phyloP scores from a whole-genome alignment of 2,888 invertebrate genomes.

The Callyntrura sp. region DNA sequence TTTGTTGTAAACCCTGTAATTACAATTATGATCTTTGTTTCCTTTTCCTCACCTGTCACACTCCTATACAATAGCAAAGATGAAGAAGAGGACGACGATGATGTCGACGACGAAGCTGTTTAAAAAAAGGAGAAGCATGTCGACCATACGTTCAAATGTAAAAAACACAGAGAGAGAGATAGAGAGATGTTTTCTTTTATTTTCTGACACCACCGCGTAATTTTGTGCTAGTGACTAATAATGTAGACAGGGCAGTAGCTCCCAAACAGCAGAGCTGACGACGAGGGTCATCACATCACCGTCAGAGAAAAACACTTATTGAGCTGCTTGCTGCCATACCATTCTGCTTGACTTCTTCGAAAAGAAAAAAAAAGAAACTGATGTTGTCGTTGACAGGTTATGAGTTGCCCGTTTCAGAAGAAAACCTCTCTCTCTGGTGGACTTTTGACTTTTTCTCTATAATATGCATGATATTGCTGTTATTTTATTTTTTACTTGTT shows the following conservation, averaged over 20 bases:
- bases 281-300: conserved; percentile 62
- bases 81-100: too few species aligned
- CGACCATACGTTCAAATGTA: neutral
- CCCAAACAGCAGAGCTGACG: conserved; percentile 41
- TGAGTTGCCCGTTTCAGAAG: conserved; percentile 39
- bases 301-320: conserved; percentile 52
- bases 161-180: neutral
- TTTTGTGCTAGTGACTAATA: conserved; percentile 36
- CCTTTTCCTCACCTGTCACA: conserved; percentile 78
- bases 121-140: too few species aligned
- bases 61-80: neutral
- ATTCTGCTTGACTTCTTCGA: conserved; percentile 1
- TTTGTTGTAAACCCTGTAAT: conserved; percentile 77
- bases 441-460: conserved; percentile 24
- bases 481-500: conserved; percentile 31
- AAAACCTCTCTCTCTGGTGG: conserved; percentile 20
- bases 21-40: conserved; percentile 81
- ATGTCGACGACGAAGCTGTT: neutral
- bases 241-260: conserved; percentile 12
- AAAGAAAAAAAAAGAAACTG: conserved; percentile 4
- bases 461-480: neutral
- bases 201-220: neutral
- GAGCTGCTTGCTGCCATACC: conserved; percentile 20
- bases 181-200: neutral
- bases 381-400: conserved; percentile 57